Evolutionary conservation across 2,888 invertebrate genomes (phyloP).

Genomic region (Netelia virgata): DNA sequence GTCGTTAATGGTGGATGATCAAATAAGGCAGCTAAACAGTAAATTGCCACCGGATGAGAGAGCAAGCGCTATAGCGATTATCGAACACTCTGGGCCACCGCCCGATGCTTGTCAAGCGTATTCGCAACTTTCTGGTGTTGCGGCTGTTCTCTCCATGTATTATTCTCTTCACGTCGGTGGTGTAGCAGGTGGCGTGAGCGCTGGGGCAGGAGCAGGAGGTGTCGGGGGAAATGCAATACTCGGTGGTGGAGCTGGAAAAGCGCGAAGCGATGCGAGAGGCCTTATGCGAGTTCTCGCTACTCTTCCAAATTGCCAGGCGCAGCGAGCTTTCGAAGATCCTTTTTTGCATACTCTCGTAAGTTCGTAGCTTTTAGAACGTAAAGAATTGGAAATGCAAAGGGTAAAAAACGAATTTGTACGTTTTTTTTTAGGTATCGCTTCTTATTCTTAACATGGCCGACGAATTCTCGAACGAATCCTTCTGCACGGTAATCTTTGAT

Average conservation of each 20-base stretch:
- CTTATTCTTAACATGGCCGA: conserved; percentile 94
- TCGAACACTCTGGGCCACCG: conserved; percentile 96
- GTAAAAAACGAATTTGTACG: background rate
- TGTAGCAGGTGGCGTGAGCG: conserved; percentile 87
- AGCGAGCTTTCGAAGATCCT: conserved; percentile 97
- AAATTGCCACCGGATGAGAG: conserved; percentile 97
- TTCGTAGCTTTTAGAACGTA: conserved; percentile 25
- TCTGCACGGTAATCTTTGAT: conserved; percentile 97
- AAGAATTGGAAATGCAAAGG: background rate
- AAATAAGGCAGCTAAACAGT: conserved; percentile 92
- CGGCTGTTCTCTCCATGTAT: conserved; percentile 97
- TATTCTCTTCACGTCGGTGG: conserved; percentile 96
- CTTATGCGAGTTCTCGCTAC: conserved; percentile 95
- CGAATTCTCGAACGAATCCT: conserved; percentile 97
- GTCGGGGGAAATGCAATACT: conserved; percentile 89
- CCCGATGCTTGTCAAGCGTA: conserved; percentile 97
- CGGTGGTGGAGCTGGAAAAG: conserved; percentile 75
- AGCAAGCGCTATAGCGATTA: conserved; percentile 96
- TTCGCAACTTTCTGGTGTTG: conserved; percentile 95
- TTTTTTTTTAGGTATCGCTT: conserved; percentile 87
- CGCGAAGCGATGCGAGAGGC: conserved; percentile 85
- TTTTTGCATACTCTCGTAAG: conserved; percentile 95
- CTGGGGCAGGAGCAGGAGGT: conserved; percentile 68
- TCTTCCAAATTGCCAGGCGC: conserved; percentile 95
- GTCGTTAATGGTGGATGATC: conserved; percentile 95